phyloP scores from a whole-genome alignment of 2,797 vertebrate genomes.

The Aselliscus stoliczkanus region DNA sequence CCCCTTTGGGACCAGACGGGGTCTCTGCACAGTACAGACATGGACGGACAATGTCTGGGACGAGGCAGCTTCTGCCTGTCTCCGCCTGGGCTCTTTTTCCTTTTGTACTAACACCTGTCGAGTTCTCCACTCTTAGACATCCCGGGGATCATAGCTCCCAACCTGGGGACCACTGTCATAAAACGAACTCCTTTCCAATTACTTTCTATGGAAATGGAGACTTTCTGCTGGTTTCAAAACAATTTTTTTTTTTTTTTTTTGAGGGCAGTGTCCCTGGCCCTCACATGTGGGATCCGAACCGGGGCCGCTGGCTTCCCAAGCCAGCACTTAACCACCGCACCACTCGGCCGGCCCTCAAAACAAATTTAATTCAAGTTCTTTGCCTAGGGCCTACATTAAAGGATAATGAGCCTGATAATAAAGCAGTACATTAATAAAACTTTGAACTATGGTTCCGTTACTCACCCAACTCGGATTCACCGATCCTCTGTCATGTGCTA shows the following conservation, averaged over 20 bases:
- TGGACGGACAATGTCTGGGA: background rate
- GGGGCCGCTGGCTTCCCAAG: no score
- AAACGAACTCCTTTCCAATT: background rate
- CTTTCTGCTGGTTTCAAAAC: background rate
- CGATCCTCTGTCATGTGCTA: no score
- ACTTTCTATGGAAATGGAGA: background rate
- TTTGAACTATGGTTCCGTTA: background rate
- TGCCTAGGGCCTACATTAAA: background rate
- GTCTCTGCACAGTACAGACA: no score
- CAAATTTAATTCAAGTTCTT: background rate
- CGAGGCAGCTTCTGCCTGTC: fast-evolving
- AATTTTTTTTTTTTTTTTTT: no score
- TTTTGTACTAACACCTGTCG: background rate
- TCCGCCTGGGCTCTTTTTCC: background rate
- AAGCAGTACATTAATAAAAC: background rate
- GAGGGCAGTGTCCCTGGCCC: no score
- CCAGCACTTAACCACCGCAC: no score
- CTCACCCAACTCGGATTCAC: fast-evolving
- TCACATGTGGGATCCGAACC: no score
- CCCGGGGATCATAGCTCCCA: background rate
- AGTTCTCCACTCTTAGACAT: background rate
- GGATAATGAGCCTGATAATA: background rate
- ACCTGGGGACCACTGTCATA: no score
- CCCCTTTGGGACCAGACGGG: background rate
- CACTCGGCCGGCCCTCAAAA: no score